Conservation (phyloP, 2,113 vertebrate species). For the Anhinga anhinga region DNA sequence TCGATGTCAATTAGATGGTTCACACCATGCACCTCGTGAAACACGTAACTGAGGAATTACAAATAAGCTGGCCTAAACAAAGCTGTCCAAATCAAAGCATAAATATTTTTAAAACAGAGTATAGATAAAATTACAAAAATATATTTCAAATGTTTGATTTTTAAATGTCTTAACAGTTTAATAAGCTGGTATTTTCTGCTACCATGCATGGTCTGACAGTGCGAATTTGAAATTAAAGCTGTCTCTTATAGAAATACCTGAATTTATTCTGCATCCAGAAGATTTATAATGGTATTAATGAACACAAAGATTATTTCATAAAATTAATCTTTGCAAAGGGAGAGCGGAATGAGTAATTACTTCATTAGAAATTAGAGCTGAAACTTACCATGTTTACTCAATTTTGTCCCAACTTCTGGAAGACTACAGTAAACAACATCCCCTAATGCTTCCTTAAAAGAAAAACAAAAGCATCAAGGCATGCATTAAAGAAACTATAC, state of each 20-base stretch:
- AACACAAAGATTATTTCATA: neutral
- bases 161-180: neutral
- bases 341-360: neutral
- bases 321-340: neutral
- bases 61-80: neutral
- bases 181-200: neutral
- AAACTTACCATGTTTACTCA: conserved; percentile 87
- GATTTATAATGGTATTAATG: neutral
- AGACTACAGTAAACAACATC: conserved; percentile 98
- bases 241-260: neutral
- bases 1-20: neutral
- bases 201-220: neutral
- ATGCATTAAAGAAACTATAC: neutral
- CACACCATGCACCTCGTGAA: neutral
- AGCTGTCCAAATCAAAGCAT: neutral
- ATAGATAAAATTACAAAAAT: neutral
- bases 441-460: conserved; percentile 89
- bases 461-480: conserved; percentile 1
- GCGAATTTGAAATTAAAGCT: neutral
- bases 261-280: neutral
- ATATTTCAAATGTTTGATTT: neutral
- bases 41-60: neutral
- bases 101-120: neutral
- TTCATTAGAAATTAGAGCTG: neutral
- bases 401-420: conserved; percentile 91